These are phyloP conservation scores for Parnassius orleans DNA, from an alignment of 2,888 invertebrate genomes.

Conservation along the genomic window DNA sequence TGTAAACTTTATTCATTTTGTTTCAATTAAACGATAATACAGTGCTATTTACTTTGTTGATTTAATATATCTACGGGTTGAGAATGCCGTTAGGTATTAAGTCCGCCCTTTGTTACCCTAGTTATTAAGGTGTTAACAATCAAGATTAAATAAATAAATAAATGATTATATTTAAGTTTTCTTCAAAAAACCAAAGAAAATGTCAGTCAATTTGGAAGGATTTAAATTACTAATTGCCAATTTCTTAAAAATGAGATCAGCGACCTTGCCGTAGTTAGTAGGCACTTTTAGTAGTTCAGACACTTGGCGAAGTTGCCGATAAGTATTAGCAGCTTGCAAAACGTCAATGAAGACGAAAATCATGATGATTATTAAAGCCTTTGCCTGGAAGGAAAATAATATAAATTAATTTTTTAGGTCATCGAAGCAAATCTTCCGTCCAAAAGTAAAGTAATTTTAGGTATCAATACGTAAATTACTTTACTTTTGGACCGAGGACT, in stretches of 20 bases:
- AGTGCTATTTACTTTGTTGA: too few species aligned
- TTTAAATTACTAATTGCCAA: not conserved
- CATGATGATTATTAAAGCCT: conserved; percentile 8
- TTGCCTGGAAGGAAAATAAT: conserved; percentile 1
- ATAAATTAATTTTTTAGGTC: too few species aligned
- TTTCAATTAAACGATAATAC: too few species aligned
- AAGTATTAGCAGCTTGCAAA: conserved; percentile 1
- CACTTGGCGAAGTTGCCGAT: conserved; percentile 6
- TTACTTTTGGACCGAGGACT: too few species aligned
- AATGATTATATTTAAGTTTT: not conserved
- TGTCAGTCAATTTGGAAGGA: not conserved
- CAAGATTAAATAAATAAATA: too few species aligned
- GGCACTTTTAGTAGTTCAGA: not conserved
- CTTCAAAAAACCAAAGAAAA: conserved; percentile 6
- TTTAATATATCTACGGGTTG: too few species aligned
- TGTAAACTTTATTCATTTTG: too few species aligned
- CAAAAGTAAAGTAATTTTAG: not conserved
- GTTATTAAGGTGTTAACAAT: too few species aligned
- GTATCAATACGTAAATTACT: too few species aligned
- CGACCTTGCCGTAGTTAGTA: not conserved
- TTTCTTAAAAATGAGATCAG: not conserved
- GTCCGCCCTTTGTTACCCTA: too few species aligned
- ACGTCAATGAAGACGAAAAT: conserved; percentile 10
- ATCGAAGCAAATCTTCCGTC: too few species aligned
- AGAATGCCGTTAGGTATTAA: too few species aligned